Base-by-base conservation (phyloP, 2,888 invertebrate species). In the Arge pagana region DNA sequence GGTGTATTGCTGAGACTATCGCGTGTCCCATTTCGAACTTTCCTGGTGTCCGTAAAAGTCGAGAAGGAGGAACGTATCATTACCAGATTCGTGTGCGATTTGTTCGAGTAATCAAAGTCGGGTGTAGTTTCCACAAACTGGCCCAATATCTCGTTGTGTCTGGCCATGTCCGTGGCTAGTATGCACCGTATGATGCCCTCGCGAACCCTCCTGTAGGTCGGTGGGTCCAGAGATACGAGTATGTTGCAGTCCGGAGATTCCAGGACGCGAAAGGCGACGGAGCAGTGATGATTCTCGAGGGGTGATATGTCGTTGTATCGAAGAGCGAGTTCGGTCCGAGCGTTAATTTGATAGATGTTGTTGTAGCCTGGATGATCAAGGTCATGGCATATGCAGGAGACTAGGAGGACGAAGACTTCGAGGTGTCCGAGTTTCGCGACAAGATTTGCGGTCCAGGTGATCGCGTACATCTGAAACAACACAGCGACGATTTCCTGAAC, bases 241-340 rank as follows among this genome's bases (percentile, higher is more conserved):
- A 91, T 88, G 76, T 91, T 91, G 76, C 88, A 88, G 68, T 89
- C 88, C 50, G 88, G 86, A 68, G 88, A 84, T 70, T 88, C 88
- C 62, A 91, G 80, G 61, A 91, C 84, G 56, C 89, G 85, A 77
- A 91, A 91, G 37, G 90, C 88, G 63, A 91, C 88, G 57, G 90
- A 90, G 77, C 90, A 90, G 72, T 91, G 91, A 75, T 91, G 91
- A 77, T 91, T 91, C 77, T 91, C 91, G 71, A 91, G 77, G 3
- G 90, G 90, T 48, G 90, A 90, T 69, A 90, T 90, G 79, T 91
- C 90, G 77, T 91, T 91, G 79, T 91, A 91, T 54, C 90, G 83
- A 60, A 91, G 81, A 23, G 90, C 90, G 68, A 91, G 78, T 72
- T 90, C 90, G 35, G 91, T 91, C 67, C 87, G 83, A 37, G 90